Base-by-base conservation (phyloP, 2,888 invertebrate species). In the Caenorhabditis doughertyi region DNA sequence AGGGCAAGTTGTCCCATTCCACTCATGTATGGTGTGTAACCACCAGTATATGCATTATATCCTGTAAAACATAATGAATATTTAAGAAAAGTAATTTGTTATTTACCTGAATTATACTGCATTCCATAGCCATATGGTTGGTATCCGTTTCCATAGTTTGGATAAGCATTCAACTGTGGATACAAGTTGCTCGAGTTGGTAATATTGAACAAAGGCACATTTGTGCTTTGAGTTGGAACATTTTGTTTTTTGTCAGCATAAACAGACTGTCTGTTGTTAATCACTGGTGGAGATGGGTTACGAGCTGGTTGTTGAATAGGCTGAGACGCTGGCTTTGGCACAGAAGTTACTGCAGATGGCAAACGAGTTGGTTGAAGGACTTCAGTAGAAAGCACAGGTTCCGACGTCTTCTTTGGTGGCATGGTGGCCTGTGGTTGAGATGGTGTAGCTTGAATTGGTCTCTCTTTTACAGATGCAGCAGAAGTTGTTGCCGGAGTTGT, bases 151-250 rank as follows among this genome's bases (percentile, higher is more conserved):
- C 49, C 56, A 56, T 76, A 81, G 35, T 71, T 70, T 3, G 74
- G 74, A 39, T 65, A 64, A 7, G 29, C 23, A 9, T 49, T 58
- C 21, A 80, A 18, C n/a, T 39, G 62, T 35, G 81, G 81, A 32
- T 81, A 74, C 47, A 68, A 27, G 35, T 35, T 64, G 25, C 21
- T 68, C 7, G 82, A 83, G 49, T 83, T 83, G 11, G 82, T 79
- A 18, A 83, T 73, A 49, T 83, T 83, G 65, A 67, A 83, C 7
- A 83, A 25, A 4, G 82, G 82, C 2, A 83, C 82, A 32, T 82
- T 64, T 8, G 53, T 68, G 21, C 29, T 64, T 13, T 72, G 72
- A 27, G 9, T 51, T 8, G 55, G 64, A 0, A 32, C 21, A 21
- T 5, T 16, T 7, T 9, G 25, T 35, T 58, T 70, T 21, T 77